Percentiles rank a stretch among this genome's conserved stretches.
Evolutionary conservation across 2,113 vertebrate genomes (phyloP).

Genomic region (Austrofundulus limnaeus): DNA sequence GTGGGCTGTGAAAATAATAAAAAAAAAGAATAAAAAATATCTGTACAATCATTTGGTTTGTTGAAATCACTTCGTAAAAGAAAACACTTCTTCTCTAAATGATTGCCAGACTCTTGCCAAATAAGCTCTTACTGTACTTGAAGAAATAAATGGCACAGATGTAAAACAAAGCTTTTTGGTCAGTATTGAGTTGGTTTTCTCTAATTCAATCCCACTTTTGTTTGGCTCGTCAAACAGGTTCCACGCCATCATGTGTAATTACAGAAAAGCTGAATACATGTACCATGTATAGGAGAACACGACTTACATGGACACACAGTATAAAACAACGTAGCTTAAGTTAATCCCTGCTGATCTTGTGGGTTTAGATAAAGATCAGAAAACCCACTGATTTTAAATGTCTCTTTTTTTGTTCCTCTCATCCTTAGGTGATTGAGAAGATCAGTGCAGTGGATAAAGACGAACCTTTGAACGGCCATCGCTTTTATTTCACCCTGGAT

Average conservation of each 20-base stretch:
- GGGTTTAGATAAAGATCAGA: slow-evolving; percentile 16
- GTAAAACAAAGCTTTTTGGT: slow-evolving; percentile 58
- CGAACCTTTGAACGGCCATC: slow-evolving; percentile 89
- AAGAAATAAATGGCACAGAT: slow-evolving; percentile 60
- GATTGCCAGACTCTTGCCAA: slow-evolving; percentile 66
- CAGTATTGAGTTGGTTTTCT: slow-evolving; percentile 47
- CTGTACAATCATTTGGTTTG: slow-evolving; percentile 39
- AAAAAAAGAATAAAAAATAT: slow-evolving; percentile 9
- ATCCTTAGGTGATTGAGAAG: slow-evolving; percentile 90
- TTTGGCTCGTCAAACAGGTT: slow-evolving; percentile 40
- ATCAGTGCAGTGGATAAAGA: slow-evolving; percentile 94
- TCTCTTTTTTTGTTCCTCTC: slow-evolving; percentile 15
- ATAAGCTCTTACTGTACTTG: slow-evolving; percentile 72
- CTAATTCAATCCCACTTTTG: slow-evolving; percentile 22
- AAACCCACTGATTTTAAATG: slow-evolving; percentile 8
- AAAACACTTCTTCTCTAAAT: slow-evolving; percentile 62
- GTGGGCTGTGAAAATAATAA: not conserved
- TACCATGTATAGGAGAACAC: not conserved
- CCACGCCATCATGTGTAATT: slow-evolving; percentile 4
- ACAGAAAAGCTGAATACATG: too few species aligned
- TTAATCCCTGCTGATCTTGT: slow-evolving; percentile 18
- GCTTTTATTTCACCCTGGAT: slow-evolving; percentile 90
- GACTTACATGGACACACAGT: not conserved
- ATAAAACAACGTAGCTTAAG: slow-evolving; percentile 14
- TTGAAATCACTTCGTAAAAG: slow-evolving; percentile 54